These are phyloP conservation scores for Hymenochirus boettgeri DNA, from an alignment of 2,113 vertebrate genomes.

Conservation along the genomic window DNA sequence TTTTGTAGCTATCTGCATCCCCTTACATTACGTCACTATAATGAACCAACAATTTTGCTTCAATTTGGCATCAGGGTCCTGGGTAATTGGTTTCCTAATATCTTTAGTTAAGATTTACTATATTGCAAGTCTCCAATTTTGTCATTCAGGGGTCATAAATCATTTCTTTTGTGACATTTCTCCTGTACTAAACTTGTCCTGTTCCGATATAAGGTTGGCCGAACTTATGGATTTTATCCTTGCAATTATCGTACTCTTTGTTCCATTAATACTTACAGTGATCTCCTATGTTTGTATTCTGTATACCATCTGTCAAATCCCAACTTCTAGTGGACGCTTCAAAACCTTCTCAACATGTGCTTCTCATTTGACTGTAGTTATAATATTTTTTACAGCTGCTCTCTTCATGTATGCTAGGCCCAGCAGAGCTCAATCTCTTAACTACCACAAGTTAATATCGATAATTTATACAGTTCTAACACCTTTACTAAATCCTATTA, in stretches of 20 bases:
- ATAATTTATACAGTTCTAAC: conserved; percentile 49
- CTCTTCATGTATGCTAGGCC: conserved; percentile 54
- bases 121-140: conserved; percentile 48
- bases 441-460: conserved; percentile 52
- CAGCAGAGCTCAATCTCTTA: conserved; percentile 44
- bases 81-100: conserved; percentile 46
- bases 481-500: conserved; percentile 53
- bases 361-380: conserved; percentile 49
- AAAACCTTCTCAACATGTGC: conserved; percentile 56
- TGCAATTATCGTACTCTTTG: conserved; percentile 49
- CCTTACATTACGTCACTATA: conserved; percentile 36
- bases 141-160: conserved; percentile 50
- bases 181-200: conserved; percentile 54
- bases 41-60: conserved; percentile 29
- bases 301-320: conserved; percentile 46
- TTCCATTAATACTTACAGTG: conserved; percentile 44
- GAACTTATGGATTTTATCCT: conserved; percentile 49
- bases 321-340: conserved; percentile 32
- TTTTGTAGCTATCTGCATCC: conserved; percentile 46
- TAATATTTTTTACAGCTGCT: conserved; percentile 51
- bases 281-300: conserved; percentile 53
- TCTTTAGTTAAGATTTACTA: conserved; percentile 49
- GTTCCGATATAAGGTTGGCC: conserved; percentile 44
- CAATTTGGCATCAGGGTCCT: conserved; percentile 36
- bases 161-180: conserved; percentile 56